phyloP scores from a whole-genome alignment of 1,140 invertebrate species.

The Zaprionus lachaisei region DNA sequence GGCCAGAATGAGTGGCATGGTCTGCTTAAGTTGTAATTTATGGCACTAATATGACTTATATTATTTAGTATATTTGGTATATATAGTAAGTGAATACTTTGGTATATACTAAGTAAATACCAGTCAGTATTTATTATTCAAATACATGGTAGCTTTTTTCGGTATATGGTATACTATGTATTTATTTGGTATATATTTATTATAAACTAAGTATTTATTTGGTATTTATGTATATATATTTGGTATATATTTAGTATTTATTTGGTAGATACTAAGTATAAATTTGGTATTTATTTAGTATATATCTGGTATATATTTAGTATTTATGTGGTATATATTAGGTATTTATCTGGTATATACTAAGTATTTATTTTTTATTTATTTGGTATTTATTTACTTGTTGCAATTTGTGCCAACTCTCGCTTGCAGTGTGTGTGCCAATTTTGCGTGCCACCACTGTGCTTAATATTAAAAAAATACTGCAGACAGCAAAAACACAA shows the following conservation, averaged over 20 bases:
- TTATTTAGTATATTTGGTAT: not conserved
- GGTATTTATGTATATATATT: no score
- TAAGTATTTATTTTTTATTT: not conserved
- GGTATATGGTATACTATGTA: no score
- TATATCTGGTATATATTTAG: not conserved
- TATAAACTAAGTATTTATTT: no score
- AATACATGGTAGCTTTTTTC: no score
- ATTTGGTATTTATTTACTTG: not conserved
- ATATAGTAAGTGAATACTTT: no score
- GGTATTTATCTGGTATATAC: not conserved
- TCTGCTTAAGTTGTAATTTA: not conserved
- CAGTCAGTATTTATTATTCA: no score
- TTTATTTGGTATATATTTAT: no score
- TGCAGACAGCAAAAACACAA: slow-evolving; percentile 58
- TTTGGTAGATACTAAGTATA: not conserved
- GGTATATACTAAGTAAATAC: no score
- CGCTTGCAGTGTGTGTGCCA: not conserved
- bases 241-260: no score
- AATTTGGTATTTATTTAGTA: not conserved
- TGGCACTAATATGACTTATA: not conserved
- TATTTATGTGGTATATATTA: not conserved
- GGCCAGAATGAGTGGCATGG: not conserved
- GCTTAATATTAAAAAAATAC: slow-evolving; percentile 25
- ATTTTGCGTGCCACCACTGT: slow-evolving; percentile 1
- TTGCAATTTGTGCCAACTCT: not conserved